Evolutionary conservation across 35 echinoderm and acorn worm species (phyloP), one percentile per base, ranked within the genome.

Genomic region (Heliocidaris erythrogramma): DNA sequence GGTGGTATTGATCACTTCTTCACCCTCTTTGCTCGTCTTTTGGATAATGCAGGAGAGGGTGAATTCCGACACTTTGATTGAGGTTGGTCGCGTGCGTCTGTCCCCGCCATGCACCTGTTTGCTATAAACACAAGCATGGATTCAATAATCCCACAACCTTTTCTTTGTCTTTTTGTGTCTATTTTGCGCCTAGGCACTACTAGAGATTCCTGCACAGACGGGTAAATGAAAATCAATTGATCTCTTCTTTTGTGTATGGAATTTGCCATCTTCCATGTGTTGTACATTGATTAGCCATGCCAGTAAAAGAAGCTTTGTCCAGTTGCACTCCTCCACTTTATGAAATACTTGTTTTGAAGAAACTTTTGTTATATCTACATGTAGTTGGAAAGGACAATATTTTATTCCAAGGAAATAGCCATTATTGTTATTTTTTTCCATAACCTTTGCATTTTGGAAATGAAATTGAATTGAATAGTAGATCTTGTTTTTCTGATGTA

Each of bases 31-130:
- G 24, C 61, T 69, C 61, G 27, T 69, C 61, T 69, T 69, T 5
- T 24, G 27, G 24, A 21, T 27, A 24, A 14, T 48, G 21, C 42
- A 0, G 10, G 31, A 48, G 47, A 88, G 86, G n/a, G 86, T 30
- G n/a, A 32, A 89, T 89, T 89, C 87, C 87, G 31, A 89, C 87
- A 89, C 87, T 89, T 89, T 89, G 87, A 89, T 89, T 89, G 29
- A n/a, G 29, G 47, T 13, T 47, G 30, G 87, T 89, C 87, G 87
- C 87, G 87, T 89, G 87, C 87, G 4, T 47, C 2, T 4, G 4
- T 42, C 0, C 14, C 12, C 12, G 87, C 17, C 31, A 48, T 35
- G 87, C 87, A 89, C 87, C 87, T 89, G 87, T 89, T 89, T 32
- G 87, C 47, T 5, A 42, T 42, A 42, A 32, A 89, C 31, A 89